These are phyloP conservation scores for Microctonus aethiopoides DNA, from an alignment of 2,888 invertebrate species.

Conservation along the genomic window DNA sequence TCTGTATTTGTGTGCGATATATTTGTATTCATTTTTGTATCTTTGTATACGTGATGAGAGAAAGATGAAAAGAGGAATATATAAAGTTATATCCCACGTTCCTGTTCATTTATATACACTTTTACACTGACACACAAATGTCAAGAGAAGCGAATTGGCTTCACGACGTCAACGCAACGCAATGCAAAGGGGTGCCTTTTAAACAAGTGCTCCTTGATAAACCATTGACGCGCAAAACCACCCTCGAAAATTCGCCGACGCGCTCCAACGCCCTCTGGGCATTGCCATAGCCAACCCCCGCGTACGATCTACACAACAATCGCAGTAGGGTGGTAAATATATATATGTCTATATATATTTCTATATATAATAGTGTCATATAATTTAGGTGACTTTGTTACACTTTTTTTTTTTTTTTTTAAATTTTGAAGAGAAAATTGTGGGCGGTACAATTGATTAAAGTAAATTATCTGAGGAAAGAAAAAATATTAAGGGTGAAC, in stretches of 20 bases:
- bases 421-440: slow-evolving; percentile 49
- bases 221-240: slow-evolving; percentile 66
- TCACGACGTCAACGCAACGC: slow-evolving; percentile 46
- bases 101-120: slow-evolving; percentile 22
- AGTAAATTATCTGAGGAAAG: neutral
- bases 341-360: neutral
- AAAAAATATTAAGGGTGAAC: neutral
- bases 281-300: slow-evolving; percentile 16
- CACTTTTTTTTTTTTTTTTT: slow-evolving; percentile 57
- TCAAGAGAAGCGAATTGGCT: slow-evolving; percentile 18
- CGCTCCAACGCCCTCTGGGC: slow-evolving; percentile 35
- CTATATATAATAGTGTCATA: neutral
- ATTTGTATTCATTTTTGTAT: neutral
- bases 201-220: slow-evolving; percentile 68
- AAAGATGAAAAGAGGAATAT: neutral
- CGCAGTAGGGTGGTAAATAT: neutral
- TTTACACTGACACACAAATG: slow-evolving; percentile 20
- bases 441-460: slow-evolving; percentile 1
- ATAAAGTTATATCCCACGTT: neutral
- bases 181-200: slow-evolving; percentile 60
- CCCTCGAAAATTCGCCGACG: slow-evolving; percentile 63
- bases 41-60: neutral
- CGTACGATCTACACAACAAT: neutral
- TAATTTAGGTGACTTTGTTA: slow-evolving; percentile 28
- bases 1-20: slow-evolving; percentile 5